Conservation (phyloP, 92 coral and sea anemone genomes). For the Chrysogorgia sp. region DNA sequence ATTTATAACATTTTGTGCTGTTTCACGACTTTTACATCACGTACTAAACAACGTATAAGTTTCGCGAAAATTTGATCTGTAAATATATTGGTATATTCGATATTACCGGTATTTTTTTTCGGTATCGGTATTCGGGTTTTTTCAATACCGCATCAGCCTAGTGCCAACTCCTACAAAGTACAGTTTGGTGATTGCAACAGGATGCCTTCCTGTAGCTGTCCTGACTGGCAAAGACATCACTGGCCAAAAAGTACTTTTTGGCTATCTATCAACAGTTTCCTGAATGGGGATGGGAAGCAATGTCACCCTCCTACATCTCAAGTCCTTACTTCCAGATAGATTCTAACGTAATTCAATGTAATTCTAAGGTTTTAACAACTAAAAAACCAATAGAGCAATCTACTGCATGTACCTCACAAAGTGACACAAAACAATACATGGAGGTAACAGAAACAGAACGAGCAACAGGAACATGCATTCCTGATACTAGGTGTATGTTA, state of each 20-base stretch:
- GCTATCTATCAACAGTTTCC: slow-evolving; percentile 46
- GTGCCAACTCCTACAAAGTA: slow-evolving; percentile 26
- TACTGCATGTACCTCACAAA: neutral
- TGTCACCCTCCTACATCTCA: slow-evolving; percentile 28
- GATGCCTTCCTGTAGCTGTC: slow-evolving; percentile 46
- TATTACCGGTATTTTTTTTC: no score
- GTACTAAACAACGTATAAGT: no score
- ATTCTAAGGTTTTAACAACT: neutral
- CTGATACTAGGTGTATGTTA: neutral
- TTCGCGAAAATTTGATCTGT: no score
- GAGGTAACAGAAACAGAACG: neutral
- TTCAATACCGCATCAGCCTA: no score
- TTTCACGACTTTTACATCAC: no score
- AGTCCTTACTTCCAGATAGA: slow-evolving; percentile 44
- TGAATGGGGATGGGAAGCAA: slow-evolving; percentile 44
- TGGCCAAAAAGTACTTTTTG: slow-evolving; percentile 53
- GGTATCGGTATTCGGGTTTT: no score
- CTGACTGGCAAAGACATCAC: slow-evolving; percentile 51
- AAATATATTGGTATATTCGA: no score
- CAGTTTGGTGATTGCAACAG: slow-evolving; percentile 31
- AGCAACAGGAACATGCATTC: neutral
- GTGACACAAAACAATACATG: neutral
- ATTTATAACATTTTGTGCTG: no score
- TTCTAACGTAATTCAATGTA: slow-evolving; percentile 21
- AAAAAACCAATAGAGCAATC: neutral